Evolutionary conservation across 2,797 vertebrate genomes (phyloP).

Genomic region (Anguilla pacifica): DNA sequence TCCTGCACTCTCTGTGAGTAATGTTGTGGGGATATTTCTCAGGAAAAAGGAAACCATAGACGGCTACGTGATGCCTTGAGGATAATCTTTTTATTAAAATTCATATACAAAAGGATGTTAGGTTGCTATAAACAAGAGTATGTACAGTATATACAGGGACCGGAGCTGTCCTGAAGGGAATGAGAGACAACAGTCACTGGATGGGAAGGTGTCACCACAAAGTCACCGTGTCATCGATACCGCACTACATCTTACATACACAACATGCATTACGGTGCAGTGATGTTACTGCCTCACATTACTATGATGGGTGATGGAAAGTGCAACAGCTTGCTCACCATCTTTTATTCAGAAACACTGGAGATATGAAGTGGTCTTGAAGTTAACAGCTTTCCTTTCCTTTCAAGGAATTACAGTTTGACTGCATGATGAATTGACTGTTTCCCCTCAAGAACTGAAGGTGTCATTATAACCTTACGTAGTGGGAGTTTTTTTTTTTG

Average conservation of each 20-base stretch:
- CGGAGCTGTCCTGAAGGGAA: constrained; percentile 27
- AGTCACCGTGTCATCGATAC: constrained; percentile 12
- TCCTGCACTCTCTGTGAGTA: no score
- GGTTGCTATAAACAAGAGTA: constrained; percentile 66
- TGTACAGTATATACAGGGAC: constrained; percentile 63
- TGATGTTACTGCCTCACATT: constrained; percentile 7
- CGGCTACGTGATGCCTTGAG: constrained; percentile 39
- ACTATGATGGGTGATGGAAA: background rate
- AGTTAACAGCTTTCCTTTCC: no score
- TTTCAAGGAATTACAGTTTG: background rate
- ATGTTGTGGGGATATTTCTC: background rate
- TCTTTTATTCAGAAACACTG: background rate
- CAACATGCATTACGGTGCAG: constrained; percentile 28
- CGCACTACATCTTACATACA: constrained; percentile 18
- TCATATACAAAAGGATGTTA: constrained; percentile 73
- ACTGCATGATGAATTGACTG: background rate
- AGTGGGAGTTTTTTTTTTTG: background rate
- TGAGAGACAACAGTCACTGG: background rate
- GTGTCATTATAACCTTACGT: background rate
- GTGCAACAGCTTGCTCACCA: background rate
- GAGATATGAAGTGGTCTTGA: background rate
- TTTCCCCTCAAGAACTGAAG: background rate
- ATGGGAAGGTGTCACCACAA: background rate
- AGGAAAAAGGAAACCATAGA: background rate
- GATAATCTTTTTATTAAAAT: constrained; percentile 73